Evolutionary conservation across 1,140 invertebrate genomes (phyloP).

Genomic region (Parapsyche elsis): DNA sequence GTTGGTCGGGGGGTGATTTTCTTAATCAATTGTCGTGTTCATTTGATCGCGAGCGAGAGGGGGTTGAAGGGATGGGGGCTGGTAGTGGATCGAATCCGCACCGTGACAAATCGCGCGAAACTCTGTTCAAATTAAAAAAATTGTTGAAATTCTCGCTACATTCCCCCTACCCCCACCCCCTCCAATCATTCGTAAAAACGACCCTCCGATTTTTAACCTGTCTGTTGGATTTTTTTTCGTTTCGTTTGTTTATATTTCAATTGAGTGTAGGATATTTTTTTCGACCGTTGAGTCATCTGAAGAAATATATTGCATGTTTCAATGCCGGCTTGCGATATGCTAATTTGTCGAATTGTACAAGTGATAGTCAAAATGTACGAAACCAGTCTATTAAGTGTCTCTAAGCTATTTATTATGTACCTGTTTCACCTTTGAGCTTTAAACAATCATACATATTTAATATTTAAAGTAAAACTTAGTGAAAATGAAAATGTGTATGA

Average conservation of each 20-base stretch:
- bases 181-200: not conserved
- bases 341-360: no score
- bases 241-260: conserved; percentile 9
- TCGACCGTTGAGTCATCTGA: not conserved
- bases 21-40: conserved; percentile 47
- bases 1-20: conserved; percentile 31
- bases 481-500: no score
- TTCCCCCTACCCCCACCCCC: no score
- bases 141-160: conserved; percentile 19
- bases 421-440: no score
- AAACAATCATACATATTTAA: no score
- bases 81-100: conserved; percentile 20
- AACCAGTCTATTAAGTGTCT: no score
- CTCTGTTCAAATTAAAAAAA: conserved; percentile 35
- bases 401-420: no score
- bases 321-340: no score
- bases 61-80: no score
- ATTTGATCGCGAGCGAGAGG: conserved; percentile 41
- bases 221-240: not conserved
- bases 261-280: not conserved
- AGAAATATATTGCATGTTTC: not conserved
- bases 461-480: no score
- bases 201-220: not conserved
- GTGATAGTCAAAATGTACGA: no score
- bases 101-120: conserved; percentile 39